A percentile compares a stretch with the other conserved stretches of the same genome.
Evolutionary conservation across 1,140 invertebrate species (phyloP).

Genomic region (Nebria ingens): DNA sequence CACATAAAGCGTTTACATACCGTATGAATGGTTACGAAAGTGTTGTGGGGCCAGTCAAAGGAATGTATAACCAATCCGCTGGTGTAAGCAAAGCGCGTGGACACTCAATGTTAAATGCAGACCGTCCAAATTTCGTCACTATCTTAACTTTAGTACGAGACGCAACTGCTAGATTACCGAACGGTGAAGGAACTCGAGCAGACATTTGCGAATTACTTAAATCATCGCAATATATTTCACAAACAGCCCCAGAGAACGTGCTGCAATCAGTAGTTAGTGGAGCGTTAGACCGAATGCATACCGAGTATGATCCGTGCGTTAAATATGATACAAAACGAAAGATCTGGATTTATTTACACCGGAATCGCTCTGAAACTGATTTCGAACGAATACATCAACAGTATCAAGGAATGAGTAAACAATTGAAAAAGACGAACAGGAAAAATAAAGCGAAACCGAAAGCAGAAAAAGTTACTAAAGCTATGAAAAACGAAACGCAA

Average conservation of each 20-base stretch:
- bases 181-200: slow-evolving; percentile 83
- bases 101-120: slow-evolving; percentile 70
- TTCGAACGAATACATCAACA: slow-evolving; percentile 59
- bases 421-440: slow-evolving; percentile 38
- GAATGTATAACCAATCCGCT: slow-evolving; percentile 57
- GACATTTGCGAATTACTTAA: slow-evolving; percentile 79
- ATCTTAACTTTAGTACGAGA: slow-evolving; percentile 84
- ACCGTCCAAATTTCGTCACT: slow-evolving; percentile 83
- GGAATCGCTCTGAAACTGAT: slow-evolving; percentile 59
- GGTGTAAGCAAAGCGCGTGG: slow-evolving; percentile 53
- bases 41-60: slow-evolving; percentile 83
- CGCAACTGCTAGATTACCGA: slow-evolving; percentile 83
- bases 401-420: slow-evolving; percentile 47
- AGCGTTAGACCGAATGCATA: slow-evolving; percentile 78
- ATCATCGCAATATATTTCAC: slow-evolving; percentile 75
- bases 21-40: slow-evolving; percentile 74
- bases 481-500: slow-evolving; percentile 45
- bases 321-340: slow-evolving; percentile 81
- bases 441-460: slow-evolving; percentile 36
- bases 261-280: slow-evolving; percentile 80
- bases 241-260: slow-evolving; percentile 56
- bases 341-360: slow-evolving; percentile 84
- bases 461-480: slow-evolving; percentile 32
- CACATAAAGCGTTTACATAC: slow-evolving; percentile 79
- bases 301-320: slow-evolving; percentile 81